Evolutionary conservation across 2,113 vertebrate species (phyloP), one percentile per base, ranked within the genome.

Genomic region (Pangasianodon gigas): DNA sequence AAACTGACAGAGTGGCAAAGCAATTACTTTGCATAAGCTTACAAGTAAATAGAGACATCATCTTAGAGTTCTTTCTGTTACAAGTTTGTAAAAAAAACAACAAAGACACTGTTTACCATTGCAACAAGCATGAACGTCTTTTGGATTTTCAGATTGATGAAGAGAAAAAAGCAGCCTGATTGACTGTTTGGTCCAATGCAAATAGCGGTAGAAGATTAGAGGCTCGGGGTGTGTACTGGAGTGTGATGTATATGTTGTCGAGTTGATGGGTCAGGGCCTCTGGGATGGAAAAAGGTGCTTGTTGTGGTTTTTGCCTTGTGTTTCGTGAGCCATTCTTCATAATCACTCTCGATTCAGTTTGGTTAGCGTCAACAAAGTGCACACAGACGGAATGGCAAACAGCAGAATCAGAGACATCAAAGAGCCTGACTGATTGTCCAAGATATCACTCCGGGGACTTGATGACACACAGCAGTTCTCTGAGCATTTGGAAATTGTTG

Each of bases 301-400:
- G 91, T 89, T 91, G 91, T 91, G 91, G 91, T 93, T 92, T 87
- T 86, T 85, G 75, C 56, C 75, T 84, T 51, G 71, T 81, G 29
- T 52, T 86, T 87, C 62, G 83, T 16, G 71, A 82, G 82, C 58
- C 89, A 77, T 88, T 91, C 89, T 88, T 89, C 84, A 90, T 87
- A 92, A 91, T 90, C 85, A 91, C 87, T 89, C 87, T 87, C 48
- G 81, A 91, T 91, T 89, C 82, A 67, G 90, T 79, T 81, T 51
- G 56, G 87, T 89, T 86, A 85, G 81, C 82, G 6, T 89, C 87
- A 90, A 91, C 90, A 92, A 89, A 58, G 85, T 77, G 48, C 81
- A 84, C 86, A 90, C 89, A 82, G 58, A 90, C 37, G 52, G 81
- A 92, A 87, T 89, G 74, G 86, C 91, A 93, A 93, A 92, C 92